Evolutionary conservation across 2,113 vertebrate genomes (phyloP), one percentile per base, ranked within the genome.

Genomic region (Pseudopodoces humilis): DNA sequence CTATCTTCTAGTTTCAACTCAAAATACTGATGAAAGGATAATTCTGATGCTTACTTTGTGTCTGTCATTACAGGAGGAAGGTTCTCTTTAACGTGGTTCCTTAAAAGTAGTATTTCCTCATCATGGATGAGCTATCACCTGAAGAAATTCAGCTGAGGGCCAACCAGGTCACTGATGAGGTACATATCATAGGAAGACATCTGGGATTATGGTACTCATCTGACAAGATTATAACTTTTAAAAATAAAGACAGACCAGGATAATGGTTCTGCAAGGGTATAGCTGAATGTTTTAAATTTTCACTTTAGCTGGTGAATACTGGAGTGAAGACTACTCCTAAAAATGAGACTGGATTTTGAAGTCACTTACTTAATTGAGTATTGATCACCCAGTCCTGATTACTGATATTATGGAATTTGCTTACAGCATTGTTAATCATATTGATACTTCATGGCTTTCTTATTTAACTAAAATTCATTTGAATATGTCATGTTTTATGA

Each of bases 141-240:
- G 99, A 99, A 94, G 98, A 99, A 88, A 99, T 99, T 63, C 98
- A 99, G 55, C 68, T 97, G 62, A 98, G 96, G 90, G 99, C 99
- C 95, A 98, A 99, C 97, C 98, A 99, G 93, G 97, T 99, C 97
- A 99, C 99, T 4, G 99, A 99, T 97, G 99, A 99, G 98, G 99
- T 99, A 98, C 97, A 47, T 86, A 10, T 47, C 92, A 80, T 10
- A 68, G 58, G 18, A 89, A 33, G 31, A 31, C 33, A 35, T 27
- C 10, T 70, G 53, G 53, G 47, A 59, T 92, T 67, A 75, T 15
- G 68, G 9, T 72, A 52, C 2, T 90, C 86, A 31, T 9, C 46
- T 75, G 11, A 62, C 11, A 37, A 75, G 52, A 80, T 67, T 37
- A 60, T 9, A 68, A 0, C 7, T 46, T 83, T n/a, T 47, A 43